Conservation (phyloP, 2,113 vertebrate species). For the Miniopterus natalensis region DNA sequence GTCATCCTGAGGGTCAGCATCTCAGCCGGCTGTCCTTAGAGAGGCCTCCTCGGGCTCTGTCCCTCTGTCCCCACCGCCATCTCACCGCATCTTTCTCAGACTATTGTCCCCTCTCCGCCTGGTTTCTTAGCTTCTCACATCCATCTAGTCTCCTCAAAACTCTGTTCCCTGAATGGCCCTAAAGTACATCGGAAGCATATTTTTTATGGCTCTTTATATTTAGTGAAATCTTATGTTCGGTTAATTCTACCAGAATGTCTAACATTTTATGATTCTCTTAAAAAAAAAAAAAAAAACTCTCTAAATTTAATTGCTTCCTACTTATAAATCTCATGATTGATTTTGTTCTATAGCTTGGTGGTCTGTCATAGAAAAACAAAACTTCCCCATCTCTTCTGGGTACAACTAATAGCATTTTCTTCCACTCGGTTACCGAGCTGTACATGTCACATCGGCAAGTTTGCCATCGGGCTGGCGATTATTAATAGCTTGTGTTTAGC, state of each 20-base stretch:
- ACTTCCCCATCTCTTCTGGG: neutral
- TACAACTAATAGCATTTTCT: neutral
- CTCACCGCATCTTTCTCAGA: neutral
- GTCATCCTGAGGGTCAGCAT: too few relatives aligned
- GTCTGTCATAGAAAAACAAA: neutral
- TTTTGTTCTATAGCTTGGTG: neutral
- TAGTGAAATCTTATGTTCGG: neutral
- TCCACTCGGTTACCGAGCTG: neutral
- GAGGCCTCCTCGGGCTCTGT: neutral
- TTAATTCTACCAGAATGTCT: neutral
- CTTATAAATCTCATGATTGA: conserved; percentile 25
- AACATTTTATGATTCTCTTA: conserved; percentile 33
- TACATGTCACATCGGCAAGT: neutral
- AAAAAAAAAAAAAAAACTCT: neutral
- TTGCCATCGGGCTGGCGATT: neutral
- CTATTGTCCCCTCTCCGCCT: neutral
- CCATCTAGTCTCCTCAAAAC: neutral
- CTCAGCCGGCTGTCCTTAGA: neutral
- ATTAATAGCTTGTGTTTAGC: neutral
- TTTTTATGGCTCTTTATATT: conserved; percentile 17
- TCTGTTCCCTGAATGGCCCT: neutral
- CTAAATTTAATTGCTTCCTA: conserved; percentile 12
- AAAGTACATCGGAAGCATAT: neutral
- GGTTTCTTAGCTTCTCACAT: neutral
- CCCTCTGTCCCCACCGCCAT: too few relatives aligned